phyloP scores from a whole-genome alignment of 2,888 invertebrate species.

The Drosophila multiciliata region DNA sequence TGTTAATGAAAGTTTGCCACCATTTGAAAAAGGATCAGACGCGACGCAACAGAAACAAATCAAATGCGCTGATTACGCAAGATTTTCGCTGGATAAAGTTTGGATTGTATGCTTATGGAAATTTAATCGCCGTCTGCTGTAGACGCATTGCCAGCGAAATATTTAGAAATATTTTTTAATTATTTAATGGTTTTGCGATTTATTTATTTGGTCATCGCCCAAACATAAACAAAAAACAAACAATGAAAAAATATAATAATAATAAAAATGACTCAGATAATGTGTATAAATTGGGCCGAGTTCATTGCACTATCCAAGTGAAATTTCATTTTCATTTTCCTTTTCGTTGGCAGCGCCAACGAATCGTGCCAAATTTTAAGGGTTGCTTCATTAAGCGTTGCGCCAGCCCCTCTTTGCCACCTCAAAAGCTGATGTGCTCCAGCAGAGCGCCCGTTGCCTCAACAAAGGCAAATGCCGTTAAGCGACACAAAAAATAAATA shows the following conservation, averaged over 20 bases:
- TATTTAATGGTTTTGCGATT: conserved; percentile 19
- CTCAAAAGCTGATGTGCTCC: not conserved
- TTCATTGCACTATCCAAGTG: conserved; percentile 59
- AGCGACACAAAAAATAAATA: conserved; percentile 25
- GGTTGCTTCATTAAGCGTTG: conserved; percentile 77
- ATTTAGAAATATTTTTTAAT: conserved; percentile 17
- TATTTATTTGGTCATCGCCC: conserved; percentile 47
- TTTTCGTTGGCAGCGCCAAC: conserved; percentile 55
- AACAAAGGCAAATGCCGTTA: conserved; percentile 55
- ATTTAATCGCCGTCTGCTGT: conserved; percentile 45
- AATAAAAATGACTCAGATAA: conserved; percentile 37
- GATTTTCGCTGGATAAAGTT: conserved; percentile 43
- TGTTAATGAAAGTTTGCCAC: conserved; percentile 77
- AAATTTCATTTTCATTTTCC: conserved; percentile 63
- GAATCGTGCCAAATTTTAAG: conserved; percentile 78
- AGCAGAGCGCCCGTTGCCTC: conserved; percentile 17
- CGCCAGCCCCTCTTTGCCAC: conserved; percentile 10
- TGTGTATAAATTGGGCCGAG: conserved; percentile 56
- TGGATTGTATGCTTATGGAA: conserved; percentile 59
- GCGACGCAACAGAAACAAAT: conserved; percentile 55
- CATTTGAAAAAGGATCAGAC: conserved; percentile 75
- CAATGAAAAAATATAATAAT: conserved; percentile 15
- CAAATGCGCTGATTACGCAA: conserved; percentile 63
- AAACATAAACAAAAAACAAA: conserved; percentile 13
- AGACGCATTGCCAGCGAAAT: conserved; percentile 33